phyloP scores from a whole-genome alignment of 2,797 vertebrate species.

The Melanogrammus aeglefinus region DNA sequence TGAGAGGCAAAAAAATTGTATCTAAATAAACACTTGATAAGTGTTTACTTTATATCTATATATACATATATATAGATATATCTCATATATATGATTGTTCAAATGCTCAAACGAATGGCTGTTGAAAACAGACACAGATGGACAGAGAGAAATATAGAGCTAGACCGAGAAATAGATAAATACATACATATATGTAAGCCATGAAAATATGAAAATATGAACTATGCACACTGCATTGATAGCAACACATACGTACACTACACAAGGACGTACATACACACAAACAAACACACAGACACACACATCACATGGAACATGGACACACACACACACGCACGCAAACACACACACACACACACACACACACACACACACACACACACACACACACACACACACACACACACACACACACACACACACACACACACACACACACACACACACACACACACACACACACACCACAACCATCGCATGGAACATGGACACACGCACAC shows the following conservation, averaged over 20 bases:
- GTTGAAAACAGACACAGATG: constrained; percentile 13
- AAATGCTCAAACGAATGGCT: no score
- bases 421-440: constrained; percentile 52
- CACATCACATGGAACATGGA: no score
- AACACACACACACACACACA: constrained; percentile 52
- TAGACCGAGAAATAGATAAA: background rate
- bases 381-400: constrained; percentile 26
- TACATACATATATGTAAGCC: constrained; percentile 23
- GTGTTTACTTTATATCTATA: background rate
- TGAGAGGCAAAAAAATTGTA: background rate
- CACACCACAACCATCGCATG: constrained; percentile 68
- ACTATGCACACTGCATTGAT: constrained; percentile 17
- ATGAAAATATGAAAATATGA: constrained; percentile 59
- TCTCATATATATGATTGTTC: constrained; percentile 25
- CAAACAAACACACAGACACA: constrained; percentile 21
- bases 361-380: constrained; percentile 33
- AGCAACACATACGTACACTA: constrained; percentile 68
- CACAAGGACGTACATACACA: constrained; percentile 58
- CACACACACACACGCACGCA: constrained; percentile 67
- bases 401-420: constrained; percentile 67
- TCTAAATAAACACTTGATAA: background rate
- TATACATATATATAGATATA: constrained; percentile 13
- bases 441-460: constrained; percentile 44
- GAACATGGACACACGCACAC: background rate
- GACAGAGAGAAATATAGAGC: constrained; percentile 24